Evolutionary conservation across 2,113 vertebrate species (phyloP).

Genomic region (Sigmodon hispidus): DNA sequence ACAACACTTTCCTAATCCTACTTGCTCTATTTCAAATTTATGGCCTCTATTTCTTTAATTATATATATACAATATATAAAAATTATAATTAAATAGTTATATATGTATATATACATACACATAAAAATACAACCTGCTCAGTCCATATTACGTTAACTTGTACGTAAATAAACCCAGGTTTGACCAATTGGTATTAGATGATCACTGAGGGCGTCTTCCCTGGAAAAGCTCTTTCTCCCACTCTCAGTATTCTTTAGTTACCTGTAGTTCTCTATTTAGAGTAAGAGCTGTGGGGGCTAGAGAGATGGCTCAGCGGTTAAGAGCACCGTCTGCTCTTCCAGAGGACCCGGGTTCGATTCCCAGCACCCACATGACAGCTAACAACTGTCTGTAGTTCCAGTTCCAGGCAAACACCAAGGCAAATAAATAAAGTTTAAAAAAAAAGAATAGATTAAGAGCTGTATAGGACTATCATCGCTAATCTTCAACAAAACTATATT

Average conservation of each 20-base stretch:
- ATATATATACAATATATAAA: background rate
- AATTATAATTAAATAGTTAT: background rate
- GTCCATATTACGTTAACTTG: background rate
- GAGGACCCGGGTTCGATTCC: no score
- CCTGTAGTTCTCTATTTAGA: background rate
- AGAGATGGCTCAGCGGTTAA: no score
- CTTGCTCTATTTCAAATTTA: background rate
- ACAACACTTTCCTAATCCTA: background rate
- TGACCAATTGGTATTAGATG: background rate
- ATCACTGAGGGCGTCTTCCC: background rate
- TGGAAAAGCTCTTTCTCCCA: background rate
- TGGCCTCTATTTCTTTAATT: background rate
- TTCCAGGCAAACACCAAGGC: no score
- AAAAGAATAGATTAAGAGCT: no score
- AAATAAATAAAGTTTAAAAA: no score
- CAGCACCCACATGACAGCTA: no score
- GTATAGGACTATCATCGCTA: slow-evolving; percentile 21
- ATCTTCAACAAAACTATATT: background rate
- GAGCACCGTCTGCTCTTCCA: no score
- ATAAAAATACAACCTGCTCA: background rate
- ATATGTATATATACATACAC: background rate
- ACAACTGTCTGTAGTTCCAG: no score
- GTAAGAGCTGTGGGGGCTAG: no score
- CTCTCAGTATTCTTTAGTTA: background rate
- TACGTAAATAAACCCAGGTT: background rate